Conservation (phyloP, 2,797 vertebrate genomes). For the Notolabrus celidotus region DNA sequence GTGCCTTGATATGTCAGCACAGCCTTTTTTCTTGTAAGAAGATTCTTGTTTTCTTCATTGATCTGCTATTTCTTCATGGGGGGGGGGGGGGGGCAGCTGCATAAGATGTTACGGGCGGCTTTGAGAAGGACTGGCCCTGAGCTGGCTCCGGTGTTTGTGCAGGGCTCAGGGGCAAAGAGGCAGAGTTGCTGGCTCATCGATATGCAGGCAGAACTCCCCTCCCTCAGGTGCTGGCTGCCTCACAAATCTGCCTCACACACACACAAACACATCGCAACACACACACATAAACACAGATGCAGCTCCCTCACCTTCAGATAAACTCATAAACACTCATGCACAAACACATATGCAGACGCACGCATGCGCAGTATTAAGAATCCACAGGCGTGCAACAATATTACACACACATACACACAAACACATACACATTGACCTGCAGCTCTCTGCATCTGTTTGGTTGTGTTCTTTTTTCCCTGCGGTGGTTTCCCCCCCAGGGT, state of each 20-base stretch:
- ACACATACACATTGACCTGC: constrained; percentile 67
- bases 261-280: constrained; percentile 26
- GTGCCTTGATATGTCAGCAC: background rate
- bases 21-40: constrained; percentile 12
- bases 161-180: constrained; percentile 76
- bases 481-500: constrained; percentile 47
- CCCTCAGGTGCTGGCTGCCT: constrained; percentile 82
- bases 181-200: constrained; percentile 80
- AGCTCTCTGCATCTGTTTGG: constrained; percentile 79
- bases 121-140: constrained; percentile 69
- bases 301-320: constrained; percentile 42
- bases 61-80: constrained; percentile 45
- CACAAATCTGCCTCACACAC: constrained; percentile 68
- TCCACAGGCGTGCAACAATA: constrained; percentile 65
- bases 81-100: constrained; percentile 40
- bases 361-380: constrained; percentile 56
- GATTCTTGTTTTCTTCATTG: constrained; percentile 31
- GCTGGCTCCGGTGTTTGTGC: constrained; percentile 73
- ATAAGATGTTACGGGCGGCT: constrained; percentile 56
- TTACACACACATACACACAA: constrained; percentile 26
- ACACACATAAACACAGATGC: constrained; percentile 33
- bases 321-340: constrained; percentile 48
- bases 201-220: constrained; percentile 81
- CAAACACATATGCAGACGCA: constrained; percentile 56
- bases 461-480: constrained; percentile 70